Evolutionary conservation across 1,140 invertebrate genomes (phyloP).

Genomic region (Calephelis nemesis): DNA sequence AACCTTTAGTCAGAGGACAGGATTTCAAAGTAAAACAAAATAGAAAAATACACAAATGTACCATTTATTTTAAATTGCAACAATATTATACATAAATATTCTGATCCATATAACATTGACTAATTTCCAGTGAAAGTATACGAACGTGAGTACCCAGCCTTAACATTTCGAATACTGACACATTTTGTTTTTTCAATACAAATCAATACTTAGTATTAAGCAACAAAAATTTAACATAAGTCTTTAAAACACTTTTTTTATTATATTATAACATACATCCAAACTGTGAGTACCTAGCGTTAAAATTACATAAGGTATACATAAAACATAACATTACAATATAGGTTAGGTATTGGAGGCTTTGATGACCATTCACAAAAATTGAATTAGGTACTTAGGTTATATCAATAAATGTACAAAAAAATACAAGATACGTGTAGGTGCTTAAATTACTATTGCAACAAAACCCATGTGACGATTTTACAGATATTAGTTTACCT

Average conservation of each 20-base stretch:
- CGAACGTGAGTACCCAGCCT: constrained; percentile 44
- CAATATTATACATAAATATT: constrained; percentile 30
- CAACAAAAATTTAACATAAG: not conserved
- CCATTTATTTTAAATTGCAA: constrained; percentile 46
- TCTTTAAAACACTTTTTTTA: not conserved
- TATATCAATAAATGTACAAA: too few species aligned
- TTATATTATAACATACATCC: not conserved
- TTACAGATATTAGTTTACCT: too few species aligned
- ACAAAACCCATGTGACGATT: too few species aligned
- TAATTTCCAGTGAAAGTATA: constrained; percentile 35
- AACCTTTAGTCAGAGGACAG: too few species aligned
- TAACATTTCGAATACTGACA: constrained; percentile 41
- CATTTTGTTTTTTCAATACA: not conserved
- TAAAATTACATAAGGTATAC: too few species aligned
- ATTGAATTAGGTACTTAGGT: too few species aligned
- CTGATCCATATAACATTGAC: not conserved
- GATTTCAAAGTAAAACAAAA: constrained; percentile 13
- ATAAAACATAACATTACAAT: too few species aligned
- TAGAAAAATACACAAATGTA: constrained; percentile 35
- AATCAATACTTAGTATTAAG: not conserved
- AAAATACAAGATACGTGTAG: too few species aligned
- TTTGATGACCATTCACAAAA: too few species aligned
- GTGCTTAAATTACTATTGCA: too few species aligned
- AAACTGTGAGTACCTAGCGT: too few species aligned
- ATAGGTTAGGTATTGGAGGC: too few species aligned